Conservation (phyloP, 2,888 invertebrate species). For the Calliopum simillimum region DNA sequence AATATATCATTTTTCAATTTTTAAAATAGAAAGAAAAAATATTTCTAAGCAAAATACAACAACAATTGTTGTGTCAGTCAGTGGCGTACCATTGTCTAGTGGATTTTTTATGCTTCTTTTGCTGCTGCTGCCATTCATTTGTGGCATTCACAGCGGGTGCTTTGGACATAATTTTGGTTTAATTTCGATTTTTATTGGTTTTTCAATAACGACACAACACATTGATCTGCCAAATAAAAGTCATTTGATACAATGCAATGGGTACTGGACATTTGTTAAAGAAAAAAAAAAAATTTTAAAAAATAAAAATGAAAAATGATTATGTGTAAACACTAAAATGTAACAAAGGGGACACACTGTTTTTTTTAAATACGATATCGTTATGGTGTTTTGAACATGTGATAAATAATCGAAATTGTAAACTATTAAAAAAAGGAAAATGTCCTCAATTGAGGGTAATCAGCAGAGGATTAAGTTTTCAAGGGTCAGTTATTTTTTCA, state of each 20-base stretch:
- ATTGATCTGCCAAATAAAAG: no score
- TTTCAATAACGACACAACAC: neutral
- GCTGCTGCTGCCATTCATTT: neutral
- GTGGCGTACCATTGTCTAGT: conserved; percentile 5
- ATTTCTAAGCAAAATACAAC: conserved; percentile 1
- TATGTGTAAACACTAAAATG: neutral
- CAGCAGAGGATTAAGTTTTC: conserved; percentile 15
- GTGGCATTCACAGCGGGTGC: conserved; percentile 27
- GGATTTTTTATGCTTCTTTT: neutral
- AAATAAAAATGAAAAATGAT: neutral
- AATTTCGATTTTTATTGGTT: conserved; percentile 25
- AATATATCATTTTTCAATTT: conserved; percentile 32
- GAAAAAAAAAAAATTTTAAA: conserved; percentile 27
- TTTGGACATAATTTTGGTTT: conserved; percentile 20
- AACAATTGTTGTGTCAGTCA: conserved; percentile 25
- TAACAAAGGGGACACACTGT: neutral
- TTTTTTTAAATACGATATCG: conserved; percentile 5
- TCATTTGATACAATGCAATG: no score
- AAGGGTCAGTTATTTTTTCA: conserved; percentile 29
- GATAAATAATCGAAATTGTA: conserved; percentile 31
- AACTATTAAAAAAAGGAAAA: conserved; percentile 11
- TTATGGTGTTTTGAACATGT: conserved; percentile 20
- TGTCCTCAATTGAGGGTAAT: conserved; percentile 22
- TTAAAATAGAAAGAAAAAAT: no score
- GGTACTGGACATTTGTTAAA: conserved; percentile 18